Percentiles rank a stretch among this genome's conserved stretches.
Conservation (phyloP, 2,797 vertebrate species). For the Sphaeramia orbicularis region DNA sequence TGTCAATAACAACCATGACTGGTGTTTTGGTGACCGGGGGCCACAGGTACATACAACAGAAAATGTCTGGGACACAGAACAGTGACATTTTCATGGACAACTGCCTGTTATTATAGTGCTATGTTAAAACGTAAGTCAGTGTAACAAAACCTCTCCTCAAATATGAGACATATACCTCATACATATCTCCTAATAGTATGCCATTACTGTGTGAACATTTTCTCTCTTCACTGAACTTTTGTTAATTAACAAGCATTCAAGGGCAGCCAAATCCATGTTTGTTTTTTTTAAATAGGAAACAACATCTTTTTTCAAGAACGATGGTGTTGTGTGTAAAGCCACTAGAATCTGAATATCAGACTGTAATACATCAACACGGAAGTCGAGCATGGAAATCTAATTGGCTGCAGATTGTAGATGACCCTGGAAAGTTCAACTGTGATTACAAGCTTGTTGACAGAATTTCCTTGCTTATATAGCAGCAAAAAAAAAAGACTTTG, state of each 20-base stretch:
- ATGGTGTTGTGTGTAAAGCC: neutral
- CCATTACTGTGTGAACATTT: constrained; percentile 9
- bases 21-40: constrained; percentile 51
- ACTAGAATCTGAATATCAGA: constrained; percentile 23
- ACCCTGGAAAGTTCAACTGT: constrained; percentile 35
- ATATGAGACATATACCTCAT: no score
- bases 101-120: neutral
- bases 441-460: constrained; percentile 37
- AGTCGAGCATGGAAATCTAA: constrained; percentile 22
- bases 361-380: constrained; percentile 9
- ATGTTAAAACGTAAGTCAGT: no score
- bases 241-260: constrained; percentile 51
- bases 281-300: neutral
- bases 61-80: neutral
- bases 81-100: constrained; percentile 3
- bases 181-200: no score
- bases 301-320: neutral
- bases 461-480: constrained; percentile 22
- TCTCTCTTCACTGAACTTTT: constrained; percentile 9
- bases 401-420: constrained; percentile 36
- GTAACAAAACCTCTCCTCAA: no score
- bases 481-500: constrained; percentile 12
- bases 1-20: constrained; percentile 43
- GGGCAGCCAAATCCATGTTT: constrained; percentile 10
- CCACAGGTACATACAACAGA: constrained; percentile 45